Conservation (phyloP, 2,888 invertebrate species). For the Brenthis daphne region DNA sequence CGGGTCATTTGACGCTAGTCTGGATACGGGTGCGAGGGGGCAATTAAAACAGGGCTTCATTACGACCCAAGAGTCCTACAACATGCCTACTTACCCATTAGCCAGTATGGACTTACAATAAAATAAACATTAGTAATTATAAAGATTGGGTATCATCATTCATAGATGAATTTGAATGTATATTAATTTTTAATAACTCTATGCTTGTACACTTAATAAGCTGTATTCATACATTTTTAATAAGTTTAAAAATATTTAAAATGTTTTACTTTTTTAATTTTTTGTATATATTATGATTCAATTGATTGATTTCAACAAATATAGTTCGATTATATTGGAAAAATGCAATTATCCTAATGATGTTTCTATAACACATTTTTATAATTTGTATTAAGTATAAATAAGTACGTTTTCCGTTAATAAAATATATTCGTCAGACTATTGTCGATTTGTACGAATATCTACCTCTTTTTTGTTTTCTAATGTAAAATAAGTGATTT, state of each 20-base stretch:
- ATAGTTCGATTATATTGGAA: too few species aligned
- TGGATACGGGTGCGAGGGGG: slow-evolving; percentile 68
- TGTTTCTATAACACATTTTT: too few species aligned
- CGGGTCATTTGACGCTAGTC: slow-evolving; percentile 69
- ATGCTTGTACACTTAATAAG: neutral
- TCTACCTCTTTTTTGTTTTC: too few species aligned
- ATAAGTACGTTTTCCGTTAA: too few species aligned
- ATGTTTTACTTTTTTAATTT: neutral
- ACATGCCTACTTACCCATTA: slow-evolving; percentile 33
- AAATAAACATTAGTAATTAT: slow-evolving; percentile 22
- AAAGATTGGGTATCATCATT: neutral
- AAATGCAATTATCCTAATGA: too few species aligned
- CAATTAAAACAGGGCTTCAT: slow-evolving; percentile 78
- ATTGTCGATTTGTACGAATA: too few species aligned
- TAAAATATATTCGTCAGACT: too few species aligned
- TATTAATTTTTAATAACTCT: neutral
- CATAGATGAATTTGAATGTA: neutral
- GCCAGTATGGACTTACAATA: slow-evolving; percentile 32
- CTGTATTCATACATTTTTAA: neutral
- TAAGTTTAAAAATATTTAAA: neutral
- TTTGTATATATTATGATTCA: neutral
- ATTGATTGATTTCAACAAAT: too few species aligned
- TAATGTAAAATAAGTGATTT: too few species aligned
- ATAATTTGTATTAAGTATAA: too few species aligned
- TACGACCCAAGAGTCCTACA: slow-evolving; percentile 48